These are phyloP conservation scores for Dipodomys stephensi DNA, from an alignment of 2,113 vertebrate genomes.

Conservation along the genomic window DNA sequence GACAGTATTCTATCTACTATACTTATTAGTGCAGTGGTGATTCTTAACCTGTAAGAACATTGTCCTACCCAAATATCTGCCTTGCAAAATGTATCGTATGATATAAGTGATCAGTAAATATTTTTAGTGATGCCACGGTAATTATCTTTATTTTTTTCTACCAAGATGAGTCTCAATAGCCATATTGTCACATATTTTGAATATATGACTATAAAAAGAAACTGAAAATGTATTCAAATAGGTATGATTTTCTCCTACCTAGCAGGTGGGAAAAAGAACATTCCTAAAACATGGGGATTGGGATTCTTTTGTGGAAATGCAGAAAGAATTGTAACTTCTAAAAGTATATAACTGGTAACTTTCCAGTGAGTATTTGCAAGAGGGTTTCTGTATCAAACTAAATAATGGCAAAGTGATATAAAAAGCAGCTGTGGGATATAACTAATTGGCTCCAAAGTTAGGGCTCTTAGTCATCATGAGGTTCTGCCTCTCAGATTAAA, in stretches of 20 bases:
- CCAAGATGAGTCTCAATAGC: background rate
- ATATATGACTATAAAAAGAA: background rate
- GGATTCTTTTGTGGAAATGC: too few relatives aligned
- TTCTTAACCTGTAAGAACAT: background rate
- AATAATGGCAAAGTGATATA: background rate
- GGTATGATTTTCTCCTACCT: background rate
- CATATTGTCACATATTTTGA: background rate
- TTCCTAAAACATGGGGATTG: background rate
- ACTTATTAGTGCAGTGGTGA: background rate
- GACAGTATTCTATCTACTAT: background rate
- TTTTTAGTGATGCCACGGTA: background rate
- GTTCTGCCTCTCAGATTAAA: background rate
- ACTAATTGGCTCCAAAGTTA: background rate
- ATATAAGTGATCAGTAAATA: background rate
- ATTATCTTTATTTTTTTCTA: background rate
- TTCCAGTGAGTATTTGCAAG: background rate
- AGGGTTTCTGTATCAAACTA: background rate
- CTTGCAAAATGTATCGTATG: background rate
- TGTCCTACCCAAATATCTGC: background rate
- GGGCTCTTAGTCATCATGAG: background rate
- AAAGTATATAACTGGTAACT: background rate
- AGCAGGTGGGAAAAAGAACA: background rate
- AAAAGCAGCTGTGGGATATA: background rate
- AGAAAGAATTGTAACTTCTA: background rate
- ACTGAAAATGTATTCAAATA: background rate